These are phyloP conservation scores for Gymnarchus niloticus DNA, from an alignment of 2,113 vertebrate genomes.

Conservation along the genomic window DNA sequence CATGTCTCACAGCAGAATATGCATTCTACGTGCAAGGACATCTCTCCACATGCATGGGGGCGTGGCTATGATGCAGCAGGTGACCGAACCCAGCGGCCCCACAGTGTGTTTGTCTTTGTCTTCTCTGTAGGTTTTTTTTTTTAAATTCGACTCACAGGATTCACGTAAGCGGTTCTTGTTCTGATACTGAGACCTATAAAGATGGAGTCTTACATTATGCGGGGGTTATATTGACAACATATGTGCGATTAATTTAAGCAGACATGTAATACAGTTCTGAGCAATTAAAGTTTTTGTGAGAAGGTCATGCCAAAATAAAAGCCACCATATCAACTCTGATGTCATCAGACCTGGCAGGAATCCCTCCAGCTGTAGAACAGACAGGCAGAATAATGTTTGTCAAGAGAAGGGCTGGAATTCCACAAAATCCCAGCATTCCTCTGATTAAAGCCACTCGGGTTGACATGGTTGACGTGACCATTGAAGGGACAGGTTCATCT, in stretches of 20 bases:
- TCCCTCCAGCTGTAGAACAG: not conserved
- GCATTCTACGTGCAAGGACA: not conserved
- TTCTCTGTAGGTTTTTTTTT: not conserved
- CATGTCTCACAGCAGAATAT: not conserved
- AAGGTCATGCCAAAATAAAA: slow-evolving; percentile 23
- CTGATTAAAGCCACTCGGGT: slow-evolving; percentile 26
- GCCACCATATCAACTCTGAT: not conserved
- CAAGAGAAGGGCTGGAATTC: slow-evolving; percentile 19
- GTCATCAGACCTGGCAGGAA: not conserved
- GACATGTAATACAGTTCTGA: not conserved
- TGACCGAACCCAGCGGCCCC: not conserved
- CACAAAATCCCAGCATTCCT: slow-evolving; percentile 42
- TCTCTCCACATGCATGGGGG: too few species aligned
- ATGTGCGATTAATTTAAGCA: not conserved
- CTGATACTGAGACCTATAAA: not conserved
- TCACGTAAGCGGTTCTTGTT: not conserved
- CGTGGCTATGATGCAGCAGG: too few species aligned
- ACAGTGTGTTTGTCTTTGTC: not conserved
- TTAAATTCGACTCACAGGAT: not conserved
- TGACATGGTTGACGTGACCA: slow-evolving; percentile 16
- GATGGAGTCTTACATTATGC: not conserved
- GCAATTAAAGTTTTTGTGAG: not conserved
- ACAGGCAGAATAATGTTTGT: slow-evolving; percentile 24
- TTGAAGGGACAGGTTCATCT: slow-evolving; percentile 26
- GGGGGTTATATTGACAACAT: not conserved